Evolutionary conservation across 2,113 vertebrate species (phyloP).

Genomic region (Heterochromis multidens): DNA sequence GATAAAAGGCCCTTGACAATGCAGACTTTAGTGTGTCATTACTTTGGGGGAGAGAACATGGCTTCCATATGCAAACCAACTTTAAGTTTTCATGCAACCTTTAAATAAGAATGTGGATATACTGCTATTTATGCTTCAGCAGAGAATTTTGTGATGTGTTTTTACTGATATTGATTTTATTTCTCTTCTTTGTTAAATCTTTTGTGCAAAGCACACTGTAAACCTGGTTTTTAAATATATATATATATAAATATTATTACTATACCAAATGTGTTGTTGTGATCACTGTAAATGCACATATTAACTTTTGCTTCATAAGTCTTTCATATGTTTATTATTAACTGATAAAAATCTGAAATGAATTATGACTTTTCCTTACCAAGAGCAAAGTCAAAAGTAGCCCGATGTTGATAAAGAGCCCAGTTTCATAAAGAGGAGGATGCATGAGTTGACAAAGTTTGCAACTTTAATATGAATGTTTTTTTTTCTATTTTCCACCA

Average conservation of each 20-base stretch:
- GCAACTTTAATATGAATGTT: background rate
- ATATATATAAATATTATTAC: background rate
- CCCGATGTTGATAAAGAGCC: background rate
- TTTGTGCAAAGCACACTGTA: background rate
- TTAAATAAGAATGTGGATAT: background rate
- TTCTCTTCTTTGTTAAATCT: background rate
- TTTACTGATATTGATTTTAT: background rate
- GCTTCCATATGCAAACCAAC: background rate
- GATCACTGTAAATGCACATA: too few species aligned
- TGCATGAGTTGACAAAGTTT: background rate
- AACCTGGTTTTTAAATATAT: too few species aligned
- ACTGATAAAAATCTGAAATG: background rate
- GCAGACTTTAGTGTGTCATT: slow-evolving; percentile 58
- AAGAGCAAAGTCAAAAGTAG: background rate
- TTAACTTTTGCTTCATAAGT: too few species aligned
- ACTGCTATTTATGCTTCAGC: background rate
- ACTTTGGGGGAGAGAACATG: slow-evolving; percentile 48
- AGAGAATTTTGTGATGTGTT: background rate
- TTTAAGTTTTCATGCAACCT: slow-evolving; percentile 22
- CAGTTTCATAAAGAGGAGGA: background rate
- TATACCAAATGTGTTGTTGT: background rate
- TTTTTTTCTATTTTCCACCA: too few species aligned
- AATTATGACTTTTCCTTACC: background rate
- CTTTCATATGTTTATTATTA: background rate
- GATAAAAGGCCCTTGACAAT: slow-evolving; percentile 60